Conservation (phyloP, 2,797 vertebrate genomes). For the Anniella stebbinsi region DNA sequence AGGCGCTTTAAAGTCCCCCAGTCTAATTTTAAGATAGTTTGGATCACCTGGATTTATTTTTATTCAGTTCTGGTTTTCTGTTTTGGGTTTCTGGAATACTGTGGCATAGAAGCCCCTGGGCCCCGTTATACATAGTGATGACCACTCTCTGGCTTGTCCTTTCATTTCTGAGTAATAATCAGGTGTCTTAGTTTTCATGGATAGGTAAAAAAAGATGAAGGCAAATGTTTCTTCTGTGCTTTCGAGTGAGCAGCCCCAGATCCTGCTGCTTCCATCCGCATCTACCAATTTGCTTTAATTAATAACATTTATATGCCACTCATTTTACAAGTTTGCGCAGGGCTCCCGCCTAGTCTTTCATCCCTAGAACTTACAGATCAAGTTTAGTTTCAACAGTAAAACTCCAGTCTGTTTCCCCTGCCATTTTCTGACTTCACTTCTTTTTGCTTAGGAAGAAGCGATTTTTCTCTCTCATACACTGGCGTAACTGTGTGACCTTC, state of each 20-base stretch:
- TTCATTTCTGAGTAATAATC: not conserved
- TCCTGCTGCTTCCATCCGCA: not conserved
- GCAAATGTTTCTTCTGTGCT: not conserved
- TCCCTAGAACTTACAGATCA: not conserved
- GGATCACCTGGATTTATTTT: not conserved
- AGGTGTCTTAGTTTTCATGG: not conserved
- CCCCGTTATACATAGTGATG: not conserved
- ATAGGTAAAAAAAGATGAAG: not conserved
- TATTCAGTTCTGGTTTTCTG: not conserved
- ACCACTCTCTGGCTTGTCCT: not conserved
- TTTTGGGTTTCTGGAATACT: not conserved
- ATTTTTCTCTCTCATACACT: not conserved
- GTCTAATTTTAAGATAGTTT: not conserved
- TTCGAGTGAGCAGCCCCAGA: not conserved
- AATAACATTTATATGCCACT: not conserved
- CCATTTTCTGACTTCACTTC: not conserved
- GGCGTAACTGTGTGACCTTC: conserved; percentile 43
- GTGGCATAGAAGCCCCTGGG: not conserved
- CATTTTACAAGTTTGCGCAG: not conserved
- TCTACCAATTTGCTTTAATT: not conserved
- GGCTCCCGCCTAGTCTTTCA: no score
- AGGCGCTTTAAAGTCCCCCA: not conserved
- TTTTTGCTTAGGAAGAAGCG: conserved; percentile 26
- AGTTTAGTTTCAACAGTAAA: not conserved
- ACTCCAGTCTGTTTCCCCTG: not conserved